Base-by-base conservation (phyloP, 2,113 vertebrate species). In the Cichladusa arquata region DNA sequence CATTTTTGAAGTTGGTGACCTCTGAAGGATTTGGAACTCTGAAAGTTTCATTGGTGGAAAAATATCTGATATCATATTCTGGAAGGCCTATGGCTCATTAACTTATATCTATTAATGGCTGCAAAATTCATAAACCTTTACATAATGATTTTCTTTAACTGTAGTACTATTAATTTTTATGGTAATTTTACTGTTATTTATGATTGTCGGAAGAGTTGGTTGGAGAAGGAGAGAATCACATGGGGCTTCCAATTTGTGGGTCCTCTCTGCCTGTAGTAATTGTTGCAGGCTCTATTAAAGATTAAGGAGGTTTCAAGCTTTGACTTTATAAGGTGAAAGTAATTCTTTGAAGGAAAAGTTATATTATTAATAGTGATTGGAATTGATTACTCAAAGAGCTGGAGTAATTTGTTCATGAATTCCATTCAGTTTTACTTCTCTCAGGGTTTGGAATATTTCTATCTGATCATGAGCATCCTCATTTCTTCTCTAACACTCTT, bases 51-150 rank as follows among this genome's bases (percentile, higher is more conserved):
- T 84, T 84, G 81, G 92, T 89, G 88, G 86, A 91, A 93, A 96
- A 95, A 88, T 94, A 94, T 36, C 95, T 93, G 86, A 85, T 95
- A 91, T 77, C 80, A 65, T 95, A 91, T 97, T 95, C 94, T 92
- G 78, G 57, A 94, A 87, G 66, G 83, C 71, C 92, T 93, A 84
- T 95, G 94, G 90, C 78, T 96, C 95, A 58, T 96, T 96, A 96
- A 93, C 85, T 97, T 94, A 65, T 22, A 56, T 81, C 94, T 95
- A 95, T 97, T 96, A 90, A 95, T 85, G 83, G 78, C 90, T 95
- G 90, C 96, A 93, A 95, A 97, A 97, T 97, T 95, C 96, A 95
- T 96, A 97, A 95, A 97, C 96, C 93, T 96, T 97, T 97, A 96
- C 94, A 83, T 96, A 97, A 96, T 96, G 95, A 96, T 96, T 96